These are phyloP conservation scores for Lagodon rhomboides DNA, from an alignment of 2,797 vertebrate genomes.

Conservation along the genomic window DNA sequence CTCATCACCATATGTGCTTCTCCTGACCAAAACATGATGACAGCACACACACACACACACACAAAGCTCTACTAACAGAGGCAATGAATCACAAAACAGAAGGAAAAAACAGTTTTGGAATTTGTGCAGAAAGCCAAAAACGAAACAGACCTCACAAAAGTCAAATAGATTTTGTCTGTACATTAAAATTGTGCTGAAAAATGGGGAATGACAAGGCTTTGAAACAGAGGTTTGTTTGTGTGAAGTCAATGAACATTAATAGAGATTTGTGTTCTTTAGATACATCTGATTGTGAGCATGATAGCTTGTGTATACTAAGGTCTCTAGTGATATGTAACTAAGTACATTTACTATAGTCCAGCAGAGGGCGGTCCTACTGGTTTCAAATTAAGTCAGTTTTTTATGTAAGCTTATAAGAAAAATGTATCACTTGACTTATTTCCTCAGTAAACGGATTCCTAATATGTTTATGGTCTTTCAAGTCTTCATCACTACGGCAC, in stretches of 20 bases:
- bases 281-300: neutral
- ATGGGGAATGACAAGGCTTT: neutral
- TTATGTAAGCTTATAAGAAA: too few relatives aligned
- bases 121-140: conserved; percentile 6
- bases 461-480: too few relatives aligned
- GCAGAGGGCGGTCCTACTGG: too few relatives aligned
- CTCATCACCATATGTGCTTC: conserved; percentile 64
- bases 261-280: neutral
- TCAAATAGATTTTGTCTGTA: neutral
- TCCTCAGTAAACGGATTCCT: too few relatives aligned
- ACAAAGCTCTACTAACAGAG: conserved; percentile 42
- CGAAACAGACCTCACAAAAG: conserved; percentile 2
- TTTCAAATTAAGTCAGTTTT: too few relatives aligned
- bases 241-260: neutral
- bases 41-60: neutral
- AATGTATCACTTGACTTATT: too few relatives aligned
- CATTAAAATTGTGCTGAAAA: neutral
- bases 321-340: too few relatives aligned
- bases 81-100: conserved; percentile 56
- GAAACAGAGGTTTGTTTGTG: neutral
- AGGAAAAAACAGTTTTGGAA: conserved; percentile 33
- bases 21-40: conserved; percentile 32
- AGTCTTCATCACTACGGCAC: too few relatives aligned
- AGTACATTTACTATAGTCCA: too few relatives aligned
- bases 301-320: neutral